These are phyloP conservation scores for Dipus sagitta DNA, from an alignment of 2,797 vertebrate genomes.

Conservation along the genomic window DNA sequence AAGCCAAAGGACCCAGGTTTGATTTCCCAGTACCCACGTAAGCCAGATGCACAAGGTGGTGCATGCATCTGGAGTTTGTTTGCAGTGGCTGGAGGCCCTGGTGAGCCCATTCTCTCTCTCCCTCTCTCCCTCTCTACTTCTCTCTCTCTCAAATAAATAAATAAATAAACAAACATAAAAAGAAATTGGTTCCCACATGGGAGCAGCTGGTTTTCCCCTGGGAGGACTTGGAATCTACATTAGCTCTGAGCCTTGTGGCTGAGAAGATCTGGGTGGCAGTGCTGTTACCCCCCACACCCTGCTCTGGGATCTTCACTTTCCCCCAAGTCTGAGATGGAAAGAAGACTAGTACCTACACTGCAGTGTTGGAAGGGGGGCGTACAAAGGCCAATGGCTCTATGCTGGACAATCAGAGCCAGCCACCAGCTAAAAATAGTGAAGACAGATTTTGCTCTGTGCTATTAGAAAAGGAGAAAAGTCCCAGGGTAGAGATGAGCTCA, in stretches of 20 bases:
- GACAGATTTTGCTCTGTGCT: not conserved
- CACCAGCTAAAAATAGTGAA: not conserved
- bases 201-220: not conserved
- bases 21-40: too few species aligned
- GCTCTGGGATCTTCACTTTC: not conserved
- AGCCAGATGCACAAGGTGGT: too few species aligned
- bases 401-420: not conserved
- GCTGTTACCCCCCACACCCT: too few species aligned
- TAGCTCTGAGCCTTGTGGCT: not conserved
- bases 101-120: too few species aligned
- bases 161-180: too few species aligned
- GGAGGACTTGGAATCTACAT: not conserved
- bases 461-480: too few species aligned
- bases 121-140: too few species aligned
- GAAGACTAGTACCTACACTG: rapidly evolving
- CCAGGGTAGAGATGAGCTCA: not conserved
- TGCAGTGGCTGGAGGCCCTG: too few species aligned
- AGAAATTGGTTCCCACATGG: too few species aligned
- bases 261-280: rapidly evolving
- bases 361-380: not conserved
- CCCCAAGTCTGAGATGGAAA: not conserved
- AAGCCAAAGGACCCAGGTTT: too few species aligned
- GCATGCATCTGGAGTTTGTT: too few species aligned
- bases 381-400: not conserved
- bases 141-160: too few species aligned